Evolutionary conservation across 2,888 invertebrate species (phyloP), one percentile per base, ranked within the genome.

Genomic region (Phorcus lineatus): DNA sequence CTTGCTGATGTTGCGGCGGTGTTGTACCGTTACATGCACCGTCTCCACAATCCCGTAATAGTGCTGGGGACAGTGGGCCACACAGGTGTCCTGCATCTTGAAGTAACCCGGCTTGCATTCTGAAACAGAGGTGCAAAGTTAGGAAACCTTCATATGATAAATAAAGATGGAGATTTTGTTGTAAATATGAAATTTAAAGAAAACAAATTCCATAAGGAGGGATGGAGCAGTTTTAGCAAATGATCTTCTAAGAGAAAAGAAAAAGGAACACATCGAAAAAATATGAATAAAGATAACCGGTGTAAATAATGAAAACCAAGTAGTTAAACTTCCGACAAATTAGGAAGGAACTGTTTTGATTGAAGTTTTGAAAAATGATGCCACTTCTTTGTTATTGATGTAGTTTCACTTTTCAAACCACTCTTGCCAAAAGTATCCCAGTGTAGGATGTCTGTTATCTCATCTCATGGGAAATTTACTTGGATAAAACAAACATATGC

Each of bases 101-200:
- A 88, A 90, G 82, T 85, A 90, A 40, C 91, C 90, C 28, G 88
- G 86, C 67, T 87, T 87, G 80, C 91, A 91, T 81, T 90, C 91
- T 91, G 89, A 74, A 87, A 86, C 76, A 74, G 62, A 66, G 31
- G 47, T 1, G 47, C 9, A 47, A 11, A 11, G 47, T 47, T 47
- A 11, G 47, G 11, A 47, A 11, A 47, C n/a, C n/a, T n/a, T 36
- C 36, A 7, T 36, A 36, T 36, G n/a, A 36, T 7, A 2, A 4
- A 4, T 36, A 36, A 36, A 36, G 36, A 36, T 36, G 36, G 2
- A 55, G 9, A 9, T 55, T 55, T 19, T 55, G n/a, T 55, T 55
- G 22, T 55, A 55, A 55, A 19, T 55, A 9, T 55, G n/a, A 9
- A 19, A 9, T 47, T 47, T 47, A 13, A 11, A 9, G 6, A 47